Conservation (phyloP, 2,888 invertebrate genomes). For the Acanthosepion lycidas region DNA sequence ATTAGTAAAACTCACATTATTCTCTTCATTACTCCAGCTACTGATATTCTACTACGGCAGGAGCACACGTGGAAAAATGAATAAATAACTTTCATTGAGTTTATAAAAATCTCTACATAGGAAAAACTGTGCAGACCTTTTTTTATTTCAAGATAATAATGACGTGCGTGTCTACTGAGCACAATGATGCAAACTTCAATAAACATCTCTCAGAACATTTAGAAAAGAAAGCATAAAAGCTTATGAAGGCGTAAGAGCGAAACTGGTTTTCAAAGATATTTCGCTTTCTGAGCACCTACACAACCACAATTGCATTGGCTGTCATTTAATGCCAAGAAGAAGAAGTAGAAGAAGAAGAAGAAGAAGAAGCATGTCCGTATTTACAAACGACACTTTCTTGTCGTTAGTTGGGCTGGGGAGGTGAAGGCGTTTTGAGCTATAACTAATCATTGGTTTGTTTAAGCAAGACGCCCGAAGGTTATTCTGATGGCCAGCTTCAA, state of each 20-base stretch:
- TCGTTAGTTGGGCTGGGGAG: neutral
- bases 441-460: neutral
- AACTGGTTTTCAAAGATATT: neutral
- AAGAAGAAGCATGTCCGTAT: neutral
- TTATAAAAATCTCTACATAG: neutral
- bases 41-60: neutral
- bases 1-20: neutral
- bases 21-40: neutral
- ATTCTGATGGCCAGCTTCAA: constrained; percentile 9
- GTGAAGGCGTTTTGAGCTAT: neutral
- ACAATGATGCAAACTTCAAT: neutral
- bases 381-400: neutral
- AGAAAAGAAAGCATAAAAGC: neutral
- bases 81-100: neutral
- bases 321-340: neutral
- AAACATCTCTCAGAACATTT: neutral
- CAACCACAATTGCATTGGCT: neutral
- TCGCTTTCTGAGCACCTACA: neutral
- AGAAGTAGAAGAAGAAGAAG: neutral
- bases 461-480: constrained; percentile 15
- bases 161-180: neutral
- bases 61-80: neutral
- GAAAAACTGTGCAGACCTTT: neutral
- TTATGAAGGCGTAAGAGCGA: neutral
- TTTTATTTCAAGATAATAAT: constrained; percentile 8